These are phyloP conservation scores for Augochlorella aurata DNA, from an alignment of 2,888 invertebrate species.

Conservation along the genomic window DNA sequence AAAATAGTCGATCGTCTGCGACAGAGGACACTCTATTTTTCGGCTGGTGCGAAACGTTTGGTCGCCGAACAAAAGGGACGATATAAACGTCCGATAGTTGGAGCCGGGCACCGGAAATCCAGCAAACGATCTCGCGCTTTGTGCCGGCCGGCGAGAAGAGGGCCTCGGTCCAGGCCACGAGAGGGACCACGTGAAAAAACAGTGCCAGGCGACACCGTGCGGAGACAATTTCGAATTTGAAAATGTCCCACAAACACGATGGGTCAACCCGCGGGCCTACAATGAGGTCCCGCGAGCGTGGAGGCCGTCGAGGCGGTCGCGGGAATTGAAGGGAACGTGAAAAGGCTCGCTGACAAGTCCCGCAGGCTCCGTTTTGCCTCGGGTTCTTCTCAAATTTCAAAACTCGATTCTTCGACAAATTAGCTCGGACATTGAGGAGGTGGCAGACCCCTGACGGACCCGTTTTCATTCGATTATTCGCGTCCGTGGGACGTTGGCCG, in stretches of 20 bases:
- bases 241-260: constrained; percentile 67
- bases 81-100: constrained; percentile 53
- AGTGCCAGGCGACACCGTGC: constrained; percentile 56
- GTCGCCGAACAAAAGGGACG: constrained; percentile 27
- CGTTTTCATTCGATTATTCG: constrained; percentile 67
- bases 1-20: constrained; percentile 8
- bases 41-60: not conserved
- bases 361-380: constrained; percentile 37
- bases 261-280: constrained; percentile 49
- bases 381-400: constrained; percentile 75
- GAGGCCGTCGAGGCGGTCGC: not conserved
- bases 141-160: not conserved
- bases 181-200: constrained; percentile 62
- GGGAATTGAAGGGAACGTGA: constrained; percentile 62
- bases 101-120: constrained; percentile 25
- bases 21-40: constrained; percentile 21
- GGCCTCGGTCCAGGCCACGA: not conserved
- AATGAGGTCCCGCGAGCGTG: constrained; percentile 35
- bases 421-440: constrained; percentile 72
- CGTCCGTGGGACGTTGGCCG: constrained; percentile 51
- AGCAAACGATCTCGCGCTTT: constrained; percentile 23
- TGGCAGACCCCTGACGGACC: constrained; percentile 46
- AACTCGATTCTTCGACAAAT: constrained; percentile 77
- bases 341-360: constrained; percentile 73
- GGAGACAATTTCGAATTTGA: constrained; percentile 67